A percentile compares a stretch with the other conserved stretches of the same genome.
Conservation (phyloP, 2,888 invertebrate species). For the Barypeithes pellucidus region DNA sequence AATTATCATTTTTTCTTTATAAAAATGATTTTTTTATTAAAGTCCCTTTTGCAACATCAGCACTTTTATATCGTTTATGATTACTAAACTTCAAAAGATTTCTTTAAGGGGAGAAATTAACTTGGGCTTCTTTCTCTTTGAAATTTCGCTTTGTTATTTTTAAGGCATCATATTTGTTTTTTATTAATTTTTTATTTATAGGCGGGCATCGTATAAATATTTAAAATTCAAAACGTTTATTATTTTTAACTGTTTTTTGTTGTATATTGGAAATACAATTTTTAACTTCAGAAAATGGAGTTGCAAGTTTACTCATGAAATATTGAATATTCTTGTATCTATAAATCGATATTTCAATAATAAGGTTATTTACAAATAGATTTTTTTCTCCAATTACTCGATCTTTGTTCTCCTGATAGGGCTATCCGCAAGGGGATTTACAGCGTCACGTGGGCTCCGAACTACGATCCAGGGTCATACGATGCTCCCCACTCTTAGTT, state of each 20-base stretch:
- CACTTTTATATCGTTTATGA: conserved; percentile 7
- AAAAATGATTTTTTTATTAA: not conserved
- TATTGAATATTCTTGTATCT: not conserved
- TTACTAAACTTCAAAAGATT: conserved; percentile 9
- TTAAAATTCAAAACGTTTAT: conserved; percentile 2
- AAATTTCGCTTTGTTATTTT: not conserved
- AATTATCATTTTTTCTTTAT: not conserved
- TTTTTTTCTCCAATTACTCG: too few relatives aligned
- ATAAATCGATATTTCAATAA: not conserved
- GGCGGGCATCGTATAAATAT: not conserved
- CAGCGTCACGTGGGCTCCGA: too few relatives aligned
- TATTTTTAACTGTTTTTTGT: not conserved
- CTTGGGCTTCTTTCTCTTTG: not conserved
- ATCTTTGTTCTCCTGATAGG: too few relatives aligned
- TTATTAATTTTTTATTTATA: not conserved
- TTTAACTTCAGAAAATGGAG: not conserved
- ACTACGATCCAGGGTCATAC: too few relatives aligned
- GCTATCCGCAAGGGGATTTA: too few relatives aligned
- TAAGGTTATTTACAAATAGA: too few relatives aligned
- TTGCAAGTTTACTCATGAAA: not conserved
- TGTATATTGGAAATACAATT: too few relatives aligned
- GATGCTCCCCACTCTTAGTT: too few relatives aligned
- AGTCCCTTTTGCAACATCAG: not conserved
- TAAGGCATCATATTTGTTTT: conserved; percentile 6
- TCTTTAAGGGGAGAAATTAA: not conserved